Percentiles rank a stretch among this genome's conserved stretches.
Conservation (phyloP, 2,113 vertebrate genomes). For the Cheirogaleus medius region DNA sequence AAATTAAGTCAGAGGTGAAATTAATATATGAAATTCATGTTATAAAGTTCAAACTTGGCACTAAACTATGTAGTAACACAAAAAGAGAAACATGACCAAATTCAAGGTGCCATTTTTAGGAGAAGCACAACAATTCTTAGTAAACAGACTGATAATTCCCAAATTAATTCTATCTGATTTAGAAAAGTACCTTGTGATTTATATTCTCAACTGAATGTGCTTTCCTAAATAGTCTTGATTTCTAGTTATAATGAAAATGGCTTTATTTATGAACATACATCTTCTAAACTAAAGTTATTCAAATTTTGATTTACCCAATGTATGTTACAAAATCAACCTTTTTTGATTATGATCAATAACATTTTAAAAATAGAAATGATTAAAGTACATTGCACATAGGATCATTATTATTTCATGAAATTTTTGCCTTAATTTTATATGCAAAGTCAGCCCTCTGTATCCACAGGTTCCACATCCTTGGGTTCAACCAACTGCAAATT, state of each 20-base stretch:
- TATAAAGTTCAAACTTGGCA: neutral
- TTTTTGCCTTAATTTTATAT: neutral
- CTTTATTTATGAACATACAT: neutral
- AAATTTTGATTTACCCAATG: neutral
- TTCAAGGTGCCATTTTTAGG: neutral
- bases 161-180: neutral
- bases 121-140: neutral
- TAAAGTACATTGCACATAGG: neutral
- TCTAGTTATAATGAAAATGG: neutral
- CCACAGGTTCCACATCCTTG: neutral
- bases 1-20: constrained; percentile 44
- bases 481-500: neutral
- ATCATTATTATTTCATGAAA: neutral
- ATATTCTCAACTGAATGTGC: neutral
- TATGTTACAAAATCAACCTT: neutral
- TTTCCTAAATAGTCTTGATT: neutral
- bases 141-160: neutral
- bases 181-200: neutral
- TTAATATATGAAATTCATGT: neutral
- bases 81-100: neutral
- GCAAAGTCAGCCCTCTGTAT: too few species aligned
- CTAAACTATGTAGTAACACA: neutral
- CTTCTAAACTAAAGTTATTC: neutral
- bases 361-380: neutral
- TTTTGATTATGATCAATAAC: neutral